Evolutionary conservation across 2,888 invertebrate genomes (phyloP).

Genomic region (Tipula helvola): DNA sequence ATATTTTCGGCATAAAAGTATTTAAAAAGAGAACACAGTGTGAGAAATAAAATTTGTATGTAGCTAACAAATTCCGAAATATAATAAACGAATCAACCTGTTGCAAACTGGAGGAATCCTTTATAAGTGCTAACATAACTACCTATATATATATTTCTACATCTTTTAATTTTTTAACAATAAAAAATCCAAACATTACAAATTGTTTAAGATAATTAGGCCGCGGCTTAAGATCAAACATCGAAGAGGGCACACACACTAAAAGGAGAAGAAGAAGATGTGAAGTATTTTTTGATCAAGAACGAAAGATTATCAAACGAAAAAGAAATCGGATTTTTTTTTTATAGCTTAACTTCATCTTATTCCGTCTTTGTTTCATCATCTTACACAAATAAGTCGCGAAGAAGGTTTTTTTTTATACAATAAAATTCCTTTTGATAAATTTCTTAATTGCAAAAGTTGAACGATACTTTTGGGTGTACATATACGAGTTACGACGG

Average conservation of each 20-base stretch:
- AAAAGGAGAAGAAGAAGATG: neutral
- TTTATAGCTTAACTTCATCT: neutral
- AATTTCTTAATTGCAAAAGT: conserved; percentile 4
- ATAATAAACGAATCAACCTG: neutral
- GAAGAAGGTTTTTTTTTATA: neutral
- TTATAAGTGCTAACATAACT: neutral
- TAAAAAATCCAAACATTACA: conserved; percentile 4
- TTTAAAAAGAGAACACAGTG: neutral
- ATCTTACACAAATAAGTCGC: neutral
- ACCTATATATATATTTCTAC: neutral
- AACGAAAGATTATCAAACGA: neutral
- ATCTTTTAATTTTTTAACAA: neutral
- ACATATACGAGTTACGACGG: neutral
- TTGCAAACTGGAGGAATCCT: neutral
- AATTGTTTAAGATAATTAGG: neutral
- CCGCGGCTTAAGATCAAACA: neutral
- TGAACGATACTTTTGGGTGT: neutral
- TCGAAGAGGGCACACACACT: neutral
- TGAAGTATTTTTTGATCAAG: neutral
- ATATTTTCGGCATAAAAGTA: neutral
- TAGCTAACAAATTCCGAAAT: neutral
- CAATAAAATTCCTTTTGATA: neutral
- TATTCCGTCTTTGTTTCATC: neutral
- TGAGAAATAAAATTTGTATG: neutral
- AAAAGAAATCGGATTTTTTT: neutral